Base-by-base conservation (phyloP, 2,797 vertebrate genomes). In the Tapirus indicus region DNA sequence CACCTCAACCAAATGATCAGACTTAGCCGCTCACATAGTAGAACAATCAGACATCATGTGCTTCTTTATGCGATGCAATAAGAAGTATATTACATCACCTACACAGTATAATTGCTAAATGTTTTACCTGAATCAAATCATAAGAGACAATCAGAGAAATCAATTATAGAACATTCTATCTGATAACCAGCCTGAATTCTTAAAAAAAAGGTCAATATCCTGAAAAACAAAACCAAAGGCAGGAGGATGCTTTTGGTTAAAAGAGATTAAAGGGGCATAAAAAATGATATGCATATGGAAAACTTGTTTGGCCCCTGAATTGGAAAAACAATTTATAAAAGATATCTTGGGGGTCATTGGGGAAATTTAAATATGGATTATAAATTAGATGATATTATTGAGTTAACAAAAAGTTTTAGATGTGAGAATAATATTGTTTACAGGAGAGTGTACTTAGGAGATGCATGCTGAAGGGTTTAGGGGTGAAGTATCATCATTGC, bases 141-240 rank as follows among this genome's bases (percentile, higher is more conserved):
- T 82, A 41, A 89, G 38, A 56, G 16, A 88, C 9, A 78, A 80
- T 69, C 17, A 78, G 56, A 82, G 12, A 82, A 74, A 83, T 41
- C 32, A 94, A 41, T 95, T 77, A 95, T 7, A 56, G 74, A 90
- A 87, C 54, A 78, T 66, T 47, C 41, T 56, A 10, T 90, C 52
- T 41, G n/a, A 90, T 54, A 85, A 89, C n/a, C 32, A 94, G 7
- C 13, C 21, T 72, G 21, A 89, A 68, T 75, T 74, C 52, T 97
- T 92, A 32, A 79, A 83, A 11, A 92, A 56, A 58, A 20, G 23
- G 25, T 52, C 68, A 75, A 38, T 84, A 56, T 80, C 18, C 12
- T 86, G 56, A 64, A 91, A 92, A 96, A 82, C 38, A 92, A 92
- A 96, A 91, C 38, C 13, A 77, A 91, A 71, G 32, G 17, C 17